Base-by-base conservation (phyloP, 1,140 invertebrate genomes). In the Bombus waltoni region DNA sequence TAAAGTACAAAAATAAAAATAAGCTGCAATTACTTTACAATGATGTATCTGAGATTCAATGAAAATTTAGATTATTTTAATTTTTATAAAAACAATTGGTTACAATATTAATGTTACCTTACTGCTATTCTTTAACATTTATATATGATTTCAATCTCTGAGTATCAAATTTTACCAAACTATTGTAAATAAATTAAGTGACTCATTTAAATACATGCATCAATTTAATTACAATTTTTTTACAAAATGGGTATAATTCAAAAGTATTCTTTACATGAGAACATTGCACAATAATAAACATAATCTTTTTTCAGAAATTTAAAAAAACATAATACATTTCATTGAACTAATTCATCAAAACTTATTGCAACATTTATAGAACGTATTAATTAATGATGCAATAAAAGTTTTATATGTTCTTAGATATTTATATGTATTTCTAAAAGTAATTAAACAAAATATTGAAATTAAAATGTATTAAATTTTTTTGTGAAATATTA, bases 1-100 rank as follows among this genome's bases (percentile, higher is more conserved):
- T 88, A 90, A 90, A 88, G 82, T 90, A 90, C 80, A 90, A 90
- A 90, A 90, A 88, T 91, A 90, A 86, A 79, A 88, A 88, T 87
- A 76, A 90, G 70, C 70, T 65, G 81, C n/a, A 83, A 79, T 83
- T 86, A 68, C 44, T 81, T 38, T 68, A 53, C 57, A 66, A 85
- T 71, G 32, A 25, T 42, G 68, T 85, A 85, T 78, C 83, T 79
- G 82, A 88, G 75, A 66, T 87, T 35, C 70, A 79, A 87, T 70
- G 57, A 78, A 89, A 89, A 70, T 84, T 89, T 57, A 47, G 62
- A 87, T 89, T 75, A 84, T 44, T 83, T 87, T 65, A 87, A 81
- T 81, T 57, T 74, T 85, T 89, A 84, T 53, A 47, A 53, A 84
- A 10, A 9, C 78, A 87, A 84, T 77, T 32, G 80, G 47, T 87